Percentiles rank a stretch among this genome's conserved stretches.
These are phyloP conservation scores for Trachelipus rathkii DNA, from an alignment of 1,140 invertebrate species.

Conservation along the genomic window DNA sequence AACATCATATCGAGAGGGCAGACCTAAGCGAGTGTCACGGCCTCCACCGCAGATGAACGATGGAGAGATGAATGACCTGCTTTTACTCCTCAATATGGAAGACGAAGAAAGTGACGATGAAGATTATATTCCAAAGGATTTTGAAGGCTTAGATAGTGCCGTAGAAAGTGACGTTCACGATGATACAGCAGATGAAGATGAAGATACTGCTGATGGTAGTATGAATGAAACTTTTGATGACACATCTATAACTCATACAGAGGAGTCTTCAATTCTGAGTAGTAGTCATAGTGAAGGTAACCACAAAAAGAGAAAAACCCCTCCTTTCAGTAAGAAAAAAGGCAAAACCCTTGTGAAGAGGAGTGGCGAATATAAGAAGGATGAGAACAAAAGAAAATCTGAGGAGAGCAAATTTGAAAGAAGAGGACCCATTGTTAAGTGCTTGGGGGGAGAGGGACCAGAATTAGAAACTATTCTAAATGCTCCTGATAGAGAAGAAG, in stretches of 20 bases:
- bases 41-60: conserved; percentile 36
- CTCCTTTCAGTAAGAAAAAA: conserved; percentile 23
- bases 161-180: conserved; percentile 35
- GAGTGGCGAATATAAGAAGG: conserved; percentile 16
- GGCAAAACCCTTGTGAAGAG: conserved; percentile 26
- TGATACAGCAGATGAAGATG: conserved; percentile 22
- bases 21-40: conserved; percentile 38
- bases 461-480: conserved; percentile 14
- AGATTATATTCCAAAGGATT: conserved; percentile 43
- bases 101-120: conserved; percentile 46
- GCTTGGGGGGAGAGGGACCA: conserved; percentile 7
- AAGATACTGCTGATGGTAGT: conserved; percentile 21
- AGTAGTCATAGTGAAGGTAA: neutral
- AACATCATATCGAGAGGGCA: conserved; percentile 34
- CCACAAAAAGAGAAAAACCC: conserved; percentile 20
- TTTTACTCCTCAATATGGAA: conserved; percentile 43
- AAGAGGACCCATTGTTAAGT: conserved; percentile 16
- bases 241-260: conserved; percentile 15
- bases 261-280: conserved; percentile 21
- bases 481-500: conserved; percentile 30
- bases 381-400: conserved; percentile 27
- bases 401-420: conserved; percentile 18
- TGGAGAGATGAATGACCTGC: conserved; percentile 41
- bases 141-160: conserved; percentile 29
- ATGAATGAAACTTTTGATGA: conserved; percentile 9